Evolutionary conservation across 2,888 invertebrate genomes (phyloP), one percentile per base, ranked within the genome.

Genomic region (Pyralis farinalis): DNA sequence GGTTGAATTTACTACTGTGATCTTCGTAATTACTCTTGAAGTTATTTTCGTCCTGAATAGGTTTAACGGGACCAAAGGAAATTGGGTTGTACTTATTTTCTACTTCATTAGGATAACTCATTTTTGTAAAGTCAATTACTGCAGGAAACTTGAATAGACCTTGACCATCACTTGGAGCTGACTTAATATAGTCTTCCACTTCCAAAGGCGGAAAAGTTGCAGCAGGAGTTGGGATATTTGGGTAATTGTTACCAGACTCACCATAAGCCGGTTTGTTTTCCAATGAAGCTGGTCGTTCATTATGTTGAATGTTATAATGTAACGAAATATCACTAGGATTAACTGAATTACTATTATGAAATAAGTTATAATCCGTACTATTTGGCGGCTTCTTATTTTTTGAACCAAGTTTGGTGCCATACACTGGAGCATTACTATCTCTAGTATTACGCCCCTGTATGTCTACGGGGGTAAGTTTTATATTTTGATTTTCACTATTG

Each of bases 41-140:
- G 10, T 40, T 11, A 44, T 61, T 68, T 20, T 69, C 66, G 9
- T 49, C 55, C 35, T 60, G 59, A 34, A 44, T 51, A 51, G 62
- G 62, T 32, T 49, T 47, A 21, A 58, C 43, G 8, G 61, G 49
- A 35, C 61, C 61, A 46, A 64, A 66, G 8, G 50, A 37, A 42
- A 65, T 55, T 44, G 71, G 65, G 46, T 75, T 76, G 46, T 54
- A 59, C 44, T 77, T 76, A 1, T 73, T 63, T 39, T 79, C 79
- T 27, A 69, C 34, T 42, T 62, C 67, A 22, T 68, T 57, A 6
- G 72, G 75, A 62, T 79, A 78, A 39, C 74, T 76, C 8, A 68
- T 49, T 44, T 80, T 80, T 1, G 84, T 84, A 47, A 84, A 88
- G 58, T 87, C 87, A 3, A 85, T 63, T 1, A 84, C 74, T 64